These are phyloP conservation scores for Acronicta alni DNA, from an alignment of 2,888 invertebrate species.

Conservation along the genomic window DNA sequence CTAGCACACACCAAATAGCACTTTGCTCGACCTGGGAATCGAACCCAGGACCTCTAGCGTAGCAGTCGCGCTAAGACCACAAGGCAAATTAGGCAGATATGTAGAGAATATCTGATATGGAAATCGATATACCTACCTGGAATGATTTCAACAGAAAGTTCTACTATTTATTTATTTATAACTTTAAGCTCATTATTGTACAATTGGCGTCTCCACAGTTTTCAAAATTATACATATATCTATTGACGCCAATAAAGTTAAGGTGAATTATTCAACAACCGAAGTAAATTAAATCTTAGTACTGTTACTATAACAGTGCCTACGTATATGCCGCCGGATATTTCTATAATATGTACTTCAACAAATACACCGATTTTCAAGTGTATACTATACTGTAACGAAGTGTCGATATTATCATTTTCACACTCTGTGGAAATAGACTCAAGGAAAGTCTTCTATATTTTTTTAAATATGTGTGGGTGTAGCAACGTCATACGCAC, in stretches of 20 bases:
- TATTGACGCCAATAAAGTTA: background rate
- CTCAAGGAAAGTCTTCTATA: constrained; percentile 1
- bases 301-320: background rate
- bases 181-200: background rate
- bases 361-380: background rate
- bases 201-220: background rate
- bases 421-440: constrained; percentile 1
- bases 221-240: background rate
- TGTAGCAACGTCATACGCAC: constrained; percentile 31
- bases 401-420: background rate
- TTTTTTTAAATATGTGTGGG: constrained; percentile 15
- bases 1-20: no score
- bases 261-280: background rate
- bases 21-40: no score
- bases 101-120: background rate
- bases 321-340: no score
- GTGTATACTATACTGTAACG: constrained; percentile 1
- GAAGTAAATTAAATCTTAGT: background rate
- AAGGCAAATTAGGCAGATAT: no score
- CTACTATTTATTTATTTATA: background rate
- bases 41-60: no score
- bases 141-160: background rate
- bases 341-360: constrained; percentile 4
- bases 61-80: no score
- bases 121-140: background rate